These are phyloP conservation scores for Encarsia formosa DNA, from an alignment of 2,888 invertebrate species.

Conservation along the genomic window DNA sequence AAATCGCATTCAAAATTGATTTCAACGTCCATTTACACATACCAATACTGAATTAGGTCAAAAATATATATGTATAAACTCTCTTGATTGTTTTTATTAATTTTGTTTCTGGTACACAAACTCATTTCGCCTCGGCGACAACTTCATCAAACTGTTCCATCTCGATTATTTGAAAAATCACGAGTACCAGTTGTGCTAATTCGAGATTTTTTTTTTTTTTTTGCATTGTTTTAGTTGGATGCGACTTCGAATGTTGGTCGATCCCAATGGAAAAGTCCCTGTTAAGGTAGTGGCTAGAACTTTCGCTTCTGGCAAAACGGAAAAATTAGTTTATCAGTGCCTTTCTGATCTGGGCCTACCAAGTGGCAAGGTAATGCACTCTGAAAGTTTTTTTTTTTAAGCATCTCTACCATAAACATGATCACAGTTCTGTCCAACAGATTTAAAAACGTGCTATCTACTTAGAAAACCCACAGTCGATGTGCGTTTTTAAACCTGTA, in stretches of 20 bases:
- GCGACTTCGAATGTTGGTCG: constrained; percentile 90
- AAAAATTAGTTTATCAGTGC: constrained; percentile 96
- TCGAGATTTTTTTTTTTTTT: neutral
- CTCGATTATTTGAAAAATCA: no score
- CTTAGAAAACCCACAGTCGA: no score
- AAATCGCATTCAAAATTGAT: no score
- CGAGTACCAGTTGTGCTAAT: no score
- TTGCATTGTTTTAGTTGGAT: constrained; percentile 82
- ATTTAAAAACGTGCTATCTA: no score
- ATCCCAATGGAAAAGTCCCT: constrained; percentile 92
- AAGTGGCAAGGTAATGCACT: constrained; percentile 68
- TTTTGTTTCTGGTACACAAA: neutral
- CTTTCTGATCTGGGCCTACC: constrained; percentile 90
- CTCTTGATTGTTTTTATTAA: neutral
- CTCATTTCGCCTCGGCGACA: neutral
- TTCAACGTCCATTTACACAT: no score
- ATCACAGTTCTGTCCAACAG: no score
- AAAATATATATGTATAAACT: neutral
- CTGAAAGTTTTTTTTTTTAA: no score
- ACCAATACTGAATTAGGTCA: no score
- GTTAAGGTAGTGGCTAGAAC: constrained; percentile 95
- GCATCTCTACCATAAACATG: no score
- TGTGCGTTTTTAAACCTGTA: no score
- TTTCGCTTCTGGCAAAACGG: constrained; percentile 99
- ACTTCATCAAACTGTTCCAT: no score